Evolutionary conservation across 2,888 invertebrate species (phyloP).

Genomic region (Lucinisca nassula): DNA sequence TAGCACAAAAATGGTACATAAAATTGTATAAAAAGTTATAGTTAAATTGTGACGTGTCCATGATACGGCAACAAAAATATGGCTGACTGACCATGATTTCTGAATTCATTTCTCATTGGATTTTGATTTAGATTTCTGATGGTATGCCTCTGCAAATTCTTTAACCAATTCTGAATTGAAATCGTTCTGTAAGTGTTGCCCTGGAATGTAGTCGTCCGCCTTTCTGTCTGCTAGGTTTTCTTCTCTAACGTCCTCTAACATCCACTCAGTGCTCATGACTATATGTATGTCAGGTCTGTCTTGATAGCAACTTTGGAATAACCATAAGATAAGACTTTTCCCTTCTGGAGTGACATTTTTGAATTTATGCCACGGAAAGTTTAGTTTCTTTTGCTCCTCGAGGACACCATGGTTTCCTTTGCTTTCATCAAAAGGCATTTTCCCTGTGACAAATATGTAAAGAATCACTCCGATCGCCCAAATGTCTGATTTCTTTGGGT

Average conservation of each 20-base stretch:
- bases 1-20: slow-evolving; percentile 10
- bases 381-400: slow-evolving; percentile 84
- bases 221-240: neutral
- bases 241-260: slow-evolving; percentile 54
- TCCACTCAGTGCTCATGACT: slow-evolving; percentile 76
- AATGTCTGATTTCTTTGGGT: slow-evolving; percentile 88
- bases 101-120: neutral
- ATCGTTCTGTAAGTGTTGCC: slow-evolving; percentile 41
- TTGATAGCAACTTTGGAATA: slow-evolving; percentile 81
- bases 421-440: slow-evolving; percentile 89
- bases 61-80: too few relatives aligned
- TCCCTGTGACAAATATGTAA: slow-evolving; percentile 88
- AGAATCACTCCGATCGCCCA: slow-evolving; percentile 89
- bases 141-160: slow-evolving; percentile 47
- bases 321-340: slow-evolving; percentile 78
- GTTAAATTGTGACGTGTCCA: too few relatives aligned
- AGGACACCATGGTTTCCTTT: slow-evolving; percentile 86
- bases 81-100: too few relatives aligned
- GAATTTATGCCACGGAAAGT: slow-evolving; percentile 85
- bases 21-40: too few relatives aligned
- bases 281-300: slow-evolving; percentile 82
- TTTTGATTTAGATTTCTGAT: slow-evolving; percentile 43
- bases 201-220: slow-evolving; percentile 7
- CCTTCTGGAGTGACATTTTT: slow-evolving; percentile 77
- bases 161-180: slow-evolving; percentile 41